phyloP scores from a whole-genome alignment of 23 tunicate genomes.

The Trididemnum nubilum region DNA sequence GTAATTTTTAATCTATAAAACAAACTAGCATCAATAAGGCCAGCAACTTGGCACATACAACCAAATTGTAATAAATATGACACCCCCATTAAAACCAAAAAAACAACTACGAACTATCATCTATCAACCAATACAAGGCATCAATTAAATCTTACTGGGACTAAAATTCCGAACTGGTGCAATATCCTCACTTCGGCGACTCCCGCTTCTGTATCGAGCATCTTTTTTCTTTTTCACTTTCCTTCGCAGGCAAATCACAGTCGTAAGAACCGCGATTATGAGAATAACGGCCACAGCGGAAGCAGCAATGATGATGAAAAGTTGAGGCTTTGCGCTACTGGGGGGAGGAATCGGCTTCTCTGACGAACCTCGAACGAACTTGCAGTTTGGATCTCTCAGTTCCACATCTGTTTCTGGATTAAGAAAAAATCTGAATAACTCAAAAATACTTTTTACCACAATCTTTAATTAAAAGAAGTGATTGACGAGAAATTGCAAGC shows the following conservation, averaged over 20 bases:
- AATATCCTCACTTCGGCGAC: constrained; percentile 43
- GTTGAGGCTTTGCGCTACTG: background rate
- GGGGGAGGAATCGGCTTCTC: background rate
- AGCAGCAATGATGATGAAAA: constrained; percentile 8
- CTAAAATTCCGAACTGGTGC: constrained; percentile 6
- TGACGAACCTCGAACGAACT: background rate
- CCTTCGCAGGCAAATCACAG: background rate
- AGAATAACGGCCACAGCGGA: background rate
- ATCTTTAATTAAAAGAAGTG: too few relatives aligned
- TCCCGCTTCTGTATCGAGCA: constrained; percentile 39
- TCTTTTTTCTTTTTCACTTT: background rate
- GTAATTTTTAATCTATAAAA: too few relatives aligned
- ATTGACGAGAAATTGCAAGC: too few relatives aligned
- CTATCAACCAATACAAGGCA: too few relatives aligned
- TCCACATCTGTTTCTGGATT: background rate
- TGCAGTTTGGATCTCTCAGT: background rate
- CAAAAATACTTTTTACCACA: too few relatives aligned
- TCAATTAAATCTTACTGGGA: constrained; percentile 21
- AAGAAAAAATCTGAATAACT: too few relatives aligned
- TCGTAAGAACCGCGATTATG: background rate
- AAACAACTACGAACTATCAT: too few relatives aligned
- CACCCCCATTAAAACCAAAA: too few relatives aligned
- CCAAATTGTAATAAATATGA: too few relatives aligned
- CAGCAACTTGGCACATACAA: too few relatives aligned
- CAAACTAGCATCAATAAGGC: too few relatives aligned